A percentile compares a stretch with the other conserved stretches of the same genome.
phyloP scores from a whole-genome alignment of 2,797 vertebrate genomes.

The Mormyrus hasselquistii region DNA sequence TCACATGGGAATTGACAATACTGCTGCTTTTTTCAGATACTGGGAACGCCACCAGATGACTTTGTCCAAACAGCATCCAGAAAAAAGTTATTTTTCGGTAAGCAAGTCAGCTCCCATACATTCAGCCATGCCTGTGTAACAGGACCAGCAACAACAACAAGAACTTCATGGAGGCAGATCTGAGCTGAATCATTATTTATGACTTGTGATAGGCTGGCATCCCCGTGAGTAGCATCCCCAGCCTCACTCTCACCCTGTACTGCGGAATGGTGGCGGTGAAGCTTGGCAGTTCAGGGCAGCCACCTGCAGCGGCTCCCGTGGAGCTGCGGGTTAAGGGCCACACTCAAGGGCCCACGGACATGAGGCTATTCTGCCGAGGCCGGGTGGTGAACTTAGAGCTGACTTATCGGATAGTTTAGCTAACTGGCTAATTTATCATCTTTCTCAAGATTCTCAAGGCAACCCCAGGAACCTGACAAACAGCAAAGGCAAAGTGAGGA shows the following conservation, averaged over 20 bases:
- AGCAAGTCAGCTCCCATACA: conserved; percentile 35
- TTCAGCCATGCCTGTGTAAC: neutral
- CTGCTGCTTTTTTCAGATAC: conserved; percentile 58
- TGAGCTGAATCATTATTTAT: neutral
- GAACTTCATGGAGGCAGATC: neutral
- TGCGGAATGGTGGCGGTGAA: neutral
- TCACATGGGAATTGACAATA: neutral
- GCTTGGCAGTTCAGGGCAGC: neutral
- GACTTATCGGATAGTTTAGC: neutral
- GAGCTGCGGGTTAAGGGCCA: neutral
- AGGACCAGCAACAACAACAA: neutral
- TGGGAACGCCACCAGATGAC: conserved; percentile 80
- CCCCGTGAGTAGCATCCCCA: neutral
- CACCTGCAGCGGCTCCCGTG: neutral
- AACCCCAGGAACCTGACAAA: conserved; percentile 78
- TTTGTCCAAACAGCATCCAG: conserved; percentile 81
- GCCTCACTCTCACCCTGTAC: neutral
- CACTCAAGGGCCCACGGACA: neutral
- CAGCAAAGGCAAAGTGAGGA: conserved; percentile 80
- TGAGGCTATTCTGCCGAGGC: neutral
- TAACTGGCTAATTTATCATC: neutral
- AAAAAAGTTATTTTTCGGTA: conserved; percentile 81
- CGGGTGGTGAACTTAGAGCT: neutral
- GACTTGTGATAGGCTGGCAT: neutral
- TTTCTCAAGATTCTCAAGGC: conserved; percentile 79